Conservation (phyloP, 2,888 invertebrate species). For the Hydriomena furcata region DNA sequence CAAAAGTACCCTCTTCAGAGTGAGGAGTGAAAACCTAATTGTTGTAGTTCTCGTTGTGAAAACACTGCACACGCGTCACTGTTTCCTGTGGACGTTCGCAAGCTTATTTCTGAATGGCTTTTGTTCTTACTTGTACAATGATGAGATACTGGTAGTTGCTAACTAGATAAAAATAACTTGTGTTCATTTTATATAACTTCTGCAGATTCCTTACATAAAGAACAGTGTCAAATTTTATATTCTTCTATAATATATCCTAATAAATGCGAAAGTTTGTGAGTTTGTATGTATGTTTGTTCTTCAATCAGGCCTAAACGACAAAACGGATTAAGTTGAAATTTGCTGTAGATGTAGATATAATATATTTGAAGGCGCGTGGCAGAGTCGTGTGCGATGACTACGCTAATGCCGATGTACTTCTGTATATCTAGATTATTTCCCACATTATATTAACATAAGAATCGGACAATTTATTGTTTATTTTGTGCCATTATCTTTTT, state of each 20-base stretch:
- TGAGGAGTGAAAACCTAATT: conserved; percentile 72
- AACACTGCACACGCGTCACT: conserved; percentile 76
- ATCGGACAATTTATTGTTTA: conserved; percentile 69
- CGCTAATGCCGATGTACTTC: conserved; percentile 44
- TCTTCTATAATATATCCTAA: conserved; percentile 39
- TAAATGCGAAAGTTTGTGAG: conserved; percentile 54
- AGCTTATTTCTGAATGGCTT: conserved; percentile 75
- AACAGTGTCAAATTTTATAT: conserved; percentile 23
- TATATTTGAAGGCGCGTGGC: conserved; percentile 54
- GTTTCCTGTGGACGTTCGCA: conserved; percentile 61
- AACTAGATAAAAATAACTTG: conserved; percentile 43
- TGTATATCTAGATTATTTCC: conserved; percentile 60
- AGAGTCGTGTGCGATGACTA: conserved; percentile 52
- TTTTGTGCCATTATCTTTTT: conserved; percentile 65
- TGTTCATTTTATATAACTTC: conserved; percentile 23
- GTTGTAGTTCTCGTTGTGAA: conserved; percentile 62
- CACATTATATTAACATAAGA: conserved; percentile 73
- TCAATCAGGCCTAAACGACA: no score
- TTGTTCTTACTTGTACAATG: conserved; percentile 78
- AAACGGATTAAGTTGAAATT: no score
- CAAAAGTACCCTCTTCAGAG: conserved; percentile 72
- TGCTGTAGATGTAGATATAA: no score
- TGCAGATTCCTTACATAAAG: conserved; percentile 13
- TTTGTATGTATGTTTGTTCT: no score
- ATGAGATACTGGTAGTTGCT: conserved; percentile 50